Conservation (phyloP, 2,113 vertebrate genomes). For the Dascyllus trimaculatus region DNA sequence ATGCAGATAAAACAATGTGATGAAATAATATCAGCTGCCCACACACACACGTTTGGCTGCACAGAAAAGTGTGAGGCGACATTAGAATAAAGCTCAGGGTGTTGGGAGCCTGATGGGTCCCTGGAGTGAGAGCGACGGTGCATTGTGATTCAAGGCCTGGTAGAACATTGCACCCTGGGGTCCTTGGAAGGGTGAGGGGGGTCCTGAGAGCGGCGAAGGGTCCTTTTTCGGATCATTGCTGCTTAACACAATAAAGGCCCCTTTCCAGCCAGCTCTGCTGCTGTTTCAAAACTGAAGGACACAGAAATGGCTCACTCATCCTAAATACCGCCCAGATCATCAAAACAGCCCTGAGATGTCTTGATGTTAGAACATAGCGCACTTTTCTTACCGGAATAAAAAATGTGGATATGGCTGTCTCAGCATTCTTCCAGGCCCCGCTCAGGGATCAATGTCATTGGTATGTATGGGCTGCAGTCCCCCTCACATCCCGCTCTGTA, state of each 20-base stretch:
- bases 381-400: slow-evolving; percentile 49
- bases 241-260: slow-evolving; percentile 44
- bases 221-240: slow-evolving; percentile 26
- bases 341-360: slow-evolving; percentile 57
- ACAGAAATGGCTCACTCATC: slow-evolving; percentile 65
- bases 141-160: slow-evolving; percentile 51
- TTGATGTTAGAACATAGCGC: slow-evolving; percentile 40
- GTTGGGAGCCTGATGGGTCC: slow-evolving; percentile 7
- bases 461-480: slow-evolving; percentile 61
- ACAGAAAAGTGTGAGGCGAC: slow-evolving; percentile 27
- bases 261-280: slow-evolving; percentile 14
- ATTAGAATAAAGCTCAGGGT: slow-evolving; percentile 23
- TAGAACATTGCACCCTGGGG: slow-evolving; percentile 17
- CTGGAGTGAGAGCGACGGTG: not conserved
- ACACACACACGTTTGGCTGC: not conserved
- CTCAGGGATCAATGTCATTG: slow-evolving; percentile 68
- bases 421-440: slow-evolving; percentile 59
- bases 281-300: slow-evolving; percentile 56
- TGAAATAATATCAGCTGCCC: slow-evolving; percentile 59
- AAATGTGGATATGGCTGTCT: slow-evolving; percentile 56
- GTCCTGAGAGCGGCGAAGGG: not conserved
- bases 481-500: slow-evolving; percentile 3
- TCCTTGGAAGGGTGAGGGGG: not conserved
- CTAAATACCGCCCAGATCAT: slow-evolving; percentile 65
- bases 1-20: slow-evolving; percentile 32